phyloP scores from a whole-genome alignment of 2,797 vertebrate genomes.

The Vireo griseus region DNA sequence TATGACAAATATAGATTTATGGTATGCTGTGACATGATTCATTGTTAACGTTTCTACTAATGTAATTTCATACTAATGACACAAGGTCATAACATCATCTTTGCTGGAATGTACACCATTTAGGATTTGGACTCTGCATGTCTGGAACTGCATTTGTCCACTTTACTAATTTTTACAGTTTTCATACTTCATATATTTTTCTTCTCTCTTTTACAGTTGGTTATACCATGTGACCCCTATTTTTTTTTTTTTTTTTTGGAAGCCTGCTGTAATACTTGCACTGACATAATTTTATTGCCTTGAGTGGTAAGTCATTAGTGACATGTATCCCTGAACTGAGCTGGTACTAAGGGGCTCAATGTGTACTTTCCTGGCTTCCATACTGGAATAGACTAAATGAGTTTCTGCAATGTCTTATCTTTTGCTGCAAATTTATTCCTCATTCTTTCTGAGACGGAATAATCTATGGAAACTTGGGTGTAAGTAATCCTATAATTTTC shows the following conservation, averaged over 20 bases:
- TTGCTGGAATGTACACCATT: neutral
- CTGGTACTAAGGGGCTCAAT: neutral
- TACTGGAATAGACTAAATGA: neutral
- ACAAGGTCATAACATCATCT: neutral
- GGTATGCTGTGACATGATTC: neutral
- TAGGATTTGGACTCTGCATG: neutral
- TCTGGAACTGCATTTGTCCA: neutral
- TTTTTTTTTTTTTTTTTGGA: neutral
- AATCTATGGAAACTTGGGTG: neutral
- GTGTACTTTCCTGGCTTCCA: neutral
- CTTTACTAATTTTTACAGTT: neutral
- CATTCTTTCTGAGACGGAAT: neutral
- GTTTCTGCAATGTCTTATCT: neutral
- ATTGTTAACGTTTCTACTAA: neutral
- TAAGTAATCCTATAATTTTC: neutral
- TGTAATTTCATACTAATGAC: neutral
- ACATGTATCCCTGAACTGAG: neutral
- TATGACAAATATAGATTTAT: neutral
- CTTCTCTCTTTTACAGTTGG: neutral
- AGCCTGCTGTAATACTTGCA: neutral
- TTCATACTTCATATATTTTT: neutral
- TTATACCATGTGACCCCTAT: neutral
- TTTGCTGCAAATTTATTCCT: neutral
- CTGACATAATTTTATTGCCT: neutral
- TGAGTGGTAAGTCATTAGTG: neutral